Conservation (phyloP, 2,797 vertebrate genomes). For the Clamator glandarius region DNA sequence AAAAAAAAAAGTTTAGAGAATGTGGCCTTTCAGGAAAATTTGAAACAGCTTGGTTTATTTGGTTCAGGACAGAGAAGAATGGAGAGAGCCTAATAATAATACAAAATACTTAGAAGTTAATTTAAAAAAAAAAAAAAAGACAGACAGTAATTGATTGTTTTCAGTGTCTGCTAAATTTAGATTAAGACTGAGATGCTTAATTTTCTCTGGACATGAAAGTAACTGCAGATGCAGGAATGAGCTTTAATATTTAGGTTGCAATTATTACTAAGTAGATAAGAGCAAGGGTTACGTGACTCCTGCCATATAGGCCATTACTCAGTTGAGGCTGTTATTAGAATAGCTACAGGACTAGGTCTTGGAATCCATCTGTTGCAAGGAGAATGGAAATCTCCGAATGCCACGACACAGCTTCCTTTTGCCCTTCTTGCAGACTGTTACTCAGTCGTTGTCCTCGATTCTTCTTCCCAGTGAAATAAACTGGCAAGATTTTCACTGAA, state of each 20-base stretch:
- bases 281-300: conserved; percentile 34
- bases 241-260: conserved; percentile 40
- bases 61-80: not conserved
- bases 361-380: not conserved
- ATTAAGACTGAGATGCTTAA: conserved; percentile 44
- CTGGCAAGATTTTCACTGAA: not conserved
- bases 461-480: not conserved
- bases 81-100: not conserved
- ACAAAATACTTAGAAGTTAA: not conserved
- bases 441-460: not conserved
- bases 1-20: not conserved
- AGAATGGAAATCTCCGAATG: not conserved
- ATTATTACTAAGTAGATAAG: conserved; percentile 49
- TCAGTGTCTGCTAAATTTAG: conserved; percentile 23
- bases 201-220: conserved; percentile 38
- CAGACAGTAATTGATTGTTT: conserved; percentile 31
- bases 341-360: not conserved
- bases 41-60: conserved; percentile 16
- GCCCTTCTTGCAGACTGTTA: not conserved
- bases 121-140: not conserved
- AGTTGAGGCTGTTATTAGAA: not conserved
- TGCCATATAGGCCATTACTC: conserved; percentile 17
- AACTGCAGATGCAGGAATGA: conserved; percentile 37
- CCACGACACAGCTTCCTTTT: fast-evolving
- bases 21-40: not conserved